Conservation (phyloP, 2,888 invertebrate genomes). For the Drosophila niveifrons region DNA sequence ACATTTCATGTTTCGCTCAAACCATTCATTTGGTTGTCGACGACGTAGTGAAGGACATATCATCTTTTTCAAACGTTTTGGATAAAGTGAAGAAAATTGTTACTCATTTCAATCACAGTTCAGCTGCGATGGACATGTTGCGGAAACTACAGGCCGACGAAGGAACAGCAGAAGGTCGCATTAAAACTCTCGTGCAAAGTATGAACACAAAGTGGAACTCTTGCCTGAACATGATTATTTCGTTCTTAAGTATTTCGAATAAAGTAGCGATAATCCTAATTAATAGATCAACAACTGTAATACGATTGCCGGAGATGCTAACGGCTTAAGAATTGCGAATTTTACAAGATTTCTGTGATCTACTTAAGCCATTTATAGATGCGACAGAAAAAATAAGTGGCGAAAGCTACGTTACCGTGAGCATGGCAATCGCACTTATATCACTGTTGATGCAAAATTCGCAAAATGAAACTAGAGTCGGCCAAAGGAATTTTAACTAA, state of each 20-base stretch:
- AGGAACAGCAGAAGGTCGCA: conserved; percentile 9
- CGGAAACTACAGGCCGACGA: conserved; percentile 9
- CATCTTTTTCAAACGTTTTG: conserved; percentile 4
- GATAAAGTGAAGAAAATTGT: conserved; percentile 8
- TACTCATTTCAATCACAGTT: not conserved
- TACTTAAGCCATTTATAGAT: conserved; percentile 3
- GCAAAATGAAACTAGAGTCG: not conserved
- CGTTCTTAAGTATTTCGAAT: not conserved
- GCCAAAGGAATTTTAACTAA: not conserved
- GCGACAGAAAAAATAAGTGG: conserved; percentile 6
- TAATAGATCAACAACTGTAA: not conserved
- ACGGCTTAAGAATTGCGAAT: not conserved
- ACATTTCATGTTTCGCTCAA: not conserved
- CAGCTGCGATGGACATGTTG: not conserved
- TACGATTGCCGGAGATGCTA: conserved; percentile 4
- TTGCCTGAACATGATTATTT: not conserved
- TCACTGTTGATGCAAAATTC: not conserved
- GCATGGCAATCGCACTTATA: conserved; percentile 6
- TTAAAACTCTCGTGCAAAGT: too few relatives aligned
- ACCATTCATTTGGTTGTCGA: not conserved
- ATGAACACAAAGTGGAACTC: not conserved
- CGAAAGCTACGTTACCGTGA: conserved; percentile 1
- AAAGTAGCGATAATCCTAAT: conserved; percentile 3
- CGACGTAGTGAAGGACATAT: not conserved
- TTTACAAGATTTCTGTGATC: not conserved